phyloP scores from a whole-genome alignment of 2,797 vertebrate genomes.

The Microctenopoma steveboyesi region DNA sequence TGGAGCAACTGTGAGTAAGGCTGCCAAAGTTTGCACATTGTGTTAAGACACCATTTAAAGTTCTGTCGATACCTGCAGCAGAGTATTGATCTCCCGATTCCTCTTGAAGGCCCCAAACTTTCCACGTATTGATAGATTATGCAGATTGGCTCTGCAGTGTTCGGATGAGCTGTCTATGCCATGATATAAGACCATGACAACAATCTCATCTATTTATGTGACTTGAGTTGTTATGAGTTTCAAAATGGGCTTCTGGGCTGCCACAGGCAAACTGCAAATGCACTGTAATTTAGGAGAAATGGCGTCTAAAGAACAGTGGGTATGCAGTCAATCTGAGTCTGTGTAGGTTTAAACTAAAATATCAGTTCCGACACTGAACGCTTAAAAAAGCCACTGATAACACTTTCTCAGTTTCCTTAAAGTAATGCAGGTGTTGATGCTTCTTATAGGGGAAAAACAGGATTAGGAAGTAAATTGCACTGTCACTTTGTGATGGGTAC shows the following conservation, averaged over 20 bases:
- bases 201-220: constrained; percentile 61
- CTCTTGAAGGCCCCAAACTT: constrained; percentile 63
- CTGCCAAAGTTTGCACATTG: constrained; percentile 69
- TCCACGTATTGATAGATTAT: constrained; percentile 73
- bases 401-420: constrained; percentile 42
- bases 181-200: constrained; percentile 67
- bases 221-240: constrained; percentile 54
- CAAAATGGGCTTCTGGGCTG: constrained; percentile 29
- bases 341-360: constrained; percentile 25
- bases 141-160: constrained; percentile 67
- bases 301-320: background rate
- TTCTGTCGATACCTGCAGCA: constrained; percentile 72
- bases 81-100: constrained; percentile 65
- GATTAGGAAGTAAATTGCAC: constrained; percentile 78
- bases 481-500: constrained; percentile 76
- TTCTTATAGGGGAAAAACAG: constrained; percentile 56
- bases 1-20: constrained; percentile 63
- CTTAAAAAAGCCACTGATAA: constrained; percentile 24
- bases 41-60: constrained; percentile 79
- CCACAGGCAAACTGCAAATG: constrained; percentile 33
- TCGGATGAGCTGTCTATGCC: constrained; percentile 64
- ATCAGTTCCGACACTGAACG: constrained; percentile 21
- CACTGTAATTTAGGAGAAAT: constrained; percentile 25
- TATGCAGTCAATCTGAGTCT: background rate
- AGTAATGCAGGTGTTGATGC: constrained; percentile 71